phyloP scores from a whole-genome alignment of 2,797 vertebrate genomes.

The Platalea minor region DNA sequence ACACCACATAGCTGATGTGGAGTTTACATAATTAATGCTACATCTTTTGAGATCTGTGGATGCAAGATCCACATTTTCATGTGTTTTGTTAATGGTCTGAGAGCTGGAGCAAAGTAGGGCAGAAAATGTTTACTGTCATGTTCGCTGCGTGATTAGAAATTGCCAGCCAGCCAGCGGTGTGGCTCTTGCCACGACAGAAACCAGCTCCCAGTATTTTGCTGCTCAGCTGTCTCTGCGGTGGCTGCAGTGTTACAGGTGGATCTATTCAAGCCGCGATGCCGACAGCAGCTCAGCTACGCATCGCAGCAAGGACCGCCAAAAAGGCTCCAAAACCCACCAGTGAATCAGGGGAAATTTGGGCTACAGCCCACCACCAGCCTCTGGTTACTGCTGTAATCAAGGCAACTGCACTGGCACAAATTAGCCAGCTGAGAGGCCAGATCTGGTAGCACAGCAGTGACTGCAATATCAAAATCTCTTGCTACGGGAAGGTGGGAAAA shows the following conservation, averaged over 20 bases:
- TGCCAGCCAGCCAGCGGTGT: background rate
- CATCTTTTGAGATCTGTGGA: background rate
- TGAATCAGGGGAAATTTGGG: background rate
- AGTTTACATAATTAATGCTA: background rate
- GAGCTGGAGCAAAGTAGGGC: background rate
- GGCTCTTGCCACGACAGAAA: rapidly evolving
- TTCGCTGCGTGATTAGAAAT: background rate
- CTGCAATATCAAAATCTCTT: background rate
- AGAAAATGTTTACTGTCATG: background rate
- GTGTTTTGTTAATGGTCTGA: background rate
- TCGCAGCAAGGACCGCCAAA: background rate
- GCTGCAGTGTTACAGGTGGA: background rate
- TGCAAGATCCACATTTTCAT: background rate
- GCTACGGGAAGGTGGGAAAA: background rate
- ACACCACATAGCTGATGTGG: background rate
- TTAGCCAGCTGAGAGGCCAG: background rate
- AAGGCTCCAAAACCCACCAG: background rate
- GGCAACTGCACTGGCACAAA: background rate
- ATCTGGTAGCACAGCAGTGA: background rate
- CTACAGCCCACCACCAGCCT: background rate
- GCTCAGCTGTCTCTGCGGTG: background rate
- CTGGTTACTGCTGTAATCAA: background rate
- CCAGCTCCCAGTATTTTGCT: background rate
- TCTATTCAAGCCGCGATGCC: background rate
- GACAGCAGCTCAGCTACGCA: background rate